Evolutionary conservation across 1,140 invertebrate genomes (phyloP).

Genomic region (Drosophila lacteicornis): DNA sequence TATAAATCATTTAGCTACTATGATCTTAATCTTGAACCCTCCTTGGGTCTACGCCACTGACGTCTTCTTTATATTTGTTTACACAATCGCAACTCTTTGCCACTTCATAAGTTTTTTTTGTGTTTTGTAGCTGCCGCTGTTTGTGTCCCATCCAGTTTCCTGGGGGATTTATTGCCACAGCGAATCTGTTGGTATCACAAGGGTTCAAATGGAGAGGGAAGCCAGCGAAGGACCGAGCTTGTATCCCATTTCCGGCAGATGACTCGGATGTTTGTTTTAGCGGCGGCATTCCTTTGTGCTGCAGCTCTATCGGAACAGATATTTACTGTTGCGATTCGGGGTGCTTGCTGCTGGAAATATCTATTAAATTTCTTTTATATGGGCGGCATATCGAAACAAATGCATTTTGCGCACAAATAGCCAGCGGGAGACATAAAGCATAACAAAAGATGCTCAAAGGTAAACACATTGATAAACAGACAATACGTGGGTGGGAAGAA

Average conservation of each 20-base stretch:
- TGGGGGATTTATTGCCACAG: slow-evolving; percentile 44
- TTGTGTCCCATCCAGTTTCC: slow-evolving; percentile 32
- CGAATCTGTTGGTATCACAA: slow-evolving; percentile 22
- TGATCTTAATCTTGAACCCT: slow-evolving; percentile 5
- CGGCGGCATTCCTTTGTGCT: slow-evolving; percentile 34
- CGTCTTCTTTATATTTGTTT: slow-evolving; percentile 60
- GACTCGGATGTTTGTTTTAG: slow-evolving; percentile 69
- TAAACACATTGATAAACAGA: slow-evolving; percentile 39
- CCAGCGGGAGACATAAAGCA: slow-evolving; percentile 32
- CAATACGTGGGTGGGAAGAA: background rate
- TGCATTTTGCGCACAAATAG: slow-evolving; percentile 57
- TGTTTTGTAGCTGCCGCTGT: slow-evolving; percentile 15
- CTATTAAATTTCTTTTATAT: slow-evolving; percentile 44
- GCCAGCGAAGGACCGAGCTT: slow-evolving; percentile 31
- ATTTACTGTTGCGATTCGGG: slow-evolving; percentile 32
- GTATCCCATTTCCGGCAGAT: slow-evolving; percentile 68
- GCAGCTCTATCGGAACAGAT: slow-evolving; percentile 17
- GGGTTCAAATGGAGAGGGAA: slow-evolving; percentile 26
- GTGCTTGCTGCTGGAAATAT: slow-evolving; percentile 32
- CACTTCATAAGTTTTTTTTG: slow-evolving; percentile 60
- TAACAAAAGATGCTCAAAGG: slow-evolving; percentile 41
- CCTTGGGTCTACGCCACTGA: slow-evolving; percentile 9
- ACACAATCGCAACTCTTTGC: slow-evolving; percentile 72
- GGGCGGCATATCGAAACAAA: slow-evolving; percentile 45
- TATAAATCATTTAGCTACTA: slow-evolving; percentile 18